Evolutionary conservation across 2,888 invertebrate genomes (phyloP), one percentile per base, ranked within the genome.

Genomic region (Dysmachus trigonus): DNA sequence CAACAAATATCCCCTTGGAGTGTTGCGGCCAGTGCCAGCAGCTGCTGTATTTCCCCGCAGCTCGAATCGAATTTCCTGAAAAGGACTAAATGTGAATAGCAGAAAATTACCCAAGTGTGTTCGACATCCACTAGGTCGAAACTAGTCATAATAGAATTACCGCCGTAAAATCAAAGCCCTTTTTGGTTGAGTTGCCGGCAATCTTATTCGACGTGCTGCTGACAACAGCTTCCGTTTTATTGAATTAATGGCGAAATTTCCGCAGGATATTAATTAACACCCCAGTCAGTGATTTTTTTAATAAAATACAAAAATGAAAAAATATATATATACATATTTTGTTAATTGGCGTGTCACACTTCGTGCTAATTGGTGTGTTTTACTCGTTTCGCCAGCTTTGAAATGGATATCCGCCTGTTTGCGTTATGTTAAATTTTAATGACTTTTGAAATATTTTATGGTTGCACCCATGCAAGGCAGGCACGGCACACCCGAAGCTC

Each of bases 341-440:
- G 62, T 62, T 62, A 62, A 62, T 62, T 62, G 62, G 62, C 27
- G 62, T 62, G 27, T 62, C 62, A 62, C 62, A 62, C 62, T 27
- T 62, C 22, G 27, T 62, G 27, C 73, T 73, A 73, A 73, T 73
- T 73, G 73, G 73, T 73, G 33, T 33, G 31, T 33, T 31, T 31
- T n/a, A n/a, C 73, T n/a, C 73, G 33, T 73, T 73, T 73, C 18
- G 33, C 73, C 18, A 31, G 31, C 33, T 73, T 73, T 73, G 22
- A 62, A 62, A 73, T 73, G 73, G 33, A 77, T 77, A 38, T 73
- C 33, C 38, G 41, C 15, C 15, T 41, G 38, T 27, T 77, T 77
- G 38, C 77, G 41, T 77, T 27, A 38, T 22, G 47, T 77, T 77
- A 77, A 77, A 77, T 35, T 77, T 77, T 77, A 77, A 77, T 77